Evolutionary conservation across 2,797 vertebrate species (phyloP).

Genomic region (Sebastes variabilis): DNA sequence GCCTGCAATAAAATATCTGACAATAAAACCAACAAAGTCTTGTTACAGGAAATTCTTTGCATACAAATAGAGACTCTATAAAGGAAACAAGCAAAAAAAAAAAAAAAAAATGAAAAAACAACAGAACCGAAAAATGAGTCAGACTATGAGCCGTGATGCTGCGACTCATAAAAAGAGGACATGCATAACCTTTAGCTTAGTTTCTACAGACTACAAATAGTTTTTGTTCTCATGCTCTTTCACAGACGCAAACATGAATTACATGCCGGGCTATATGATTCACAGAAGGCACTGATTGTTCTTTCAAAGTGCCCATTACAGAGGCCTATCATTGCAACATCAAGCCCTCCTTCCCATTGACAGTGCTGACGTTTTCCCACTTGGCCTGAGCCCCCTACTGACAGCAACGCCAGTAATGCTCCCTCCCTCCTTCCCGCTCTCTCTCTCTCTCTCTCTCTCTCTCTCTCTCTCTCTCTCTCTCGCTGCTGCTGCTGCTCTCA

Average conservation of each 20-base stretch:
- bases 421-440: conserved; percentile 14
- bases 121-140: conserved; percentile 47
- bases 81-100: conserved; percentile 4
- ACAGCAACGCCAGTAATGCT: conserved; percentile 70
- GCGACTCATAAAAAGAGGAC: conserved; percentile 44
- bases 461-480: conserved; percentile 19
- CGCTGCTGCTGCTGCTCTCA: conserved; percentile 42
- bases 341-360: conserved; percentile 82
- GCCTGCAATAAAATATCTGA: conserved; percentile 27
- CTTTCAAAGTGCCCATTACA: conserved; percentile 82
- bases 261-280: conserved; percentile 78
- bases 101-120: conserved; percentile 5
- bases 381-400: conserved; percentile 77
- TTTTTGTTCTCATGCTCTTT: conserved; percentile 68
- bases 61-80: conserved; percentile 40
- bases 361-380: conserved; percentile 81
- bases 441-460: neutral
- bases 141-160: conserved; percentile 16
- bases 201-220: conserved; percentile 62
- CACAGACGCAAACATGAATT: conserved; percentile 78
- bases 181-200: conserved; percentile 52
- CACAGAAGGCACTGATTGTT: conserved; percentile 76
- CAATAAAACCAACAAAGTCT: conserved; percentile 46
- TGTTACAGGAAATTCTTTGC: conserved; percentile 41
- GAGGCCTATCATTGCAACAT: conserved; percentile 84